phyloP scores from a whole-genome alignment of 2,888 invertebrate species.

The Folsomia manolachei region DNA sequence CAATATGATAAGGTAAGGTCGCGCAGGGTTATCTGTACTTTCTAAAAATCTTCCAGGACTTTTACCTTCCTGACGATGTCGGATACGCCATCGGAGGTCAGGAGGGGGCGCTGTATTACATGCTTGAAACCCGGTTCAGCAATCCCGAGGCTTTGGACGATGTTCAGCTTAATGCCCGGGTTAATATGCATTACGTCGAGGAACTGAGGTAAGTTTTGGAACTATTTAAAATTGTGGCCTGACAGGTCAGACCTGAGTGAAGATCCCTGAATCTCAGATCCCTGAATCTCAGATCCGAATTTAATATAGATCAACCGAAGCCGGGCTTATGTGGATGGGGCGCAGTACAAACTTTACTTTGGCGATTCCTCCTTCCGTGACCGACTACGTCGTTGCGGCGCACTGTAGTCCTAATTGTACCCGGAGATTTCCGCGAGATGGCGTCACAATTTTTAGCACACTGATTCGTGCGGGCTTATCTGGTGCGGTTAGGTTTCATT shows the following conservation, averaged over 20 bases:
- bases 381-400: conserved; percentile 73
- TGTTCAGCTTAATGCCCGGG: conserved; percentile 66
- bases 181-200: conserved; percentile 73
- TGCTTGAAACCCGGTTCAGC: conserved; percentile 89
- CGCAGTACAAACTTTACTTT: conserved; percentile 75
- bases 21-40: too few relatives aligned
- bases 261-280: too few relatives aligned
- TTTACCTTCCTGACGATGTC: conserved; percentile 70
- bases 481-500: conserved; percentile 53
- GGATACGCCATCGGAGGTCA: conserved; percentile 72
- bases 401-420: conserved; percentile 75
- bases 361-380: conserved; percentile 76
- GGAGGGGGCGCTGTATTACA: conserved; percentile 66
- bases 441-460: conserved; percentile 78
- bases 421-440: conserved; percentile 58
- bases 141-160: conserved; percentile 57
- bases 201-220: conserved; percentile 59
- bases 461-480: conserved; percentile 71
- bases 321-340: conserved; percentile 74
- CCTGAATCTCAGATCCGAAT: not conserved
- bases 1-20: not conserved
- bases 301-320: conserved; percentile 63
- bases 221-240: too few relatives aligned
- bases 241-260: too few relatives aligned
- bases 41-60: conserved; percentile 64